A percentile compares a stretch with the other conserved stretches of the same genome.
These are phyloP conservation scores for Drosophila fungiperda DNA, from an alignment of 2,888 invertebrate genomes.

Conservation along the genomic window DNA sequence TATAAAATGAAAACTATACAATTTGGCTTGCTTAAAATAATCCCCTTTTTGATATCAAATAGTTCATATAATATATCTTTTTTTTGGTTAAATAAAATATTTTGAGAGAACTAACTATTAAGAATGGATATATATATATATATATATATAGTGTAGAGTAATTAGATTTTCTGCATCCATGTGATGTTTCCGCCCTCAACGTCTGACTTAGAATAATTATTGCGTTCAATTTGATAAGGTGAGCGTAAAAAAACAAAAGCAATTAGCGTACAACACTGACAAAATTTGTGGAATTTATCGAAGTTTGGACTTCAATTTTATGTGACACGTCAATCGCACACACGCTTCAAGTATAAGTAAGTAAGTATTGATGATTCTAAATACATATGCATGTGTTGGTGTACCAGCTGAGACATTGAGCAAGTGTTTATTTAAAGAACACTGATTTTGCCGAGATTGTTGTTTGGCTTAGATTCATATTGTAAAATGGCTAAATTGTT, in stretches of 20 bases:
- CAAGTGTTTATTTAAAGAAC: background rate
- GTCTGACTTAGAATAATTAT: background rate
- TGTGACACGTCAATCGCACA: conserved; percentile 63
- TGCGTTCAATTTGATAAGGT: background rate
- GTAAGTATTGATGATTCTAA: background rate
- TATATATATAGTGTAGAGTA: background rate
- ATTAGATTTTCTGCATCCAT: background rate
- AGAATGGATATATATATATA: background rate
- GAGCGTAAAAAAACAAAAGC: background rate
- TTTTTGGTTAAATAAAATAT: background rate
- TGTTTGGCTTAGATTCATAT: conserved; percentile 4
- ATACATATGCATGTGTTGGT: conserved; percentile 7
- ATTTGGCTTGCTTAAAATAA: background rate
- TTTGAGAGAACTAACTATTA: background rate
- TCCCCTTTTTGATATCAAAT: background rate
- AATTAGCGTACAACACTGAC: conserved; percentile 44
- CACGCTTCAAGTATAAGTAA: background rate
- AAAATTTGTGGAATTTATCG: conserved; percentile 38
- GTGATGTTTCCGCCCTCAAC: background rate
- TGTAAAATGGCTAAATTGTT: background rate
- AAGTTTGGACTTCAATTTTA: conserved; percentile 32
- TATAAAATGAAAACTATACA: background rate
- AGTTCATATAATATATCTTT: background rate
- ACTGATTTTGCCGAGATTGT: conserved; percentile 20
- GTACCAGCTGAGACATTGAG: conserved; percentile 43